Evolutionary conservation across 2,888 invertebrate species (phyloP).

Genomic region (Spicauda simplicius): DNA sequence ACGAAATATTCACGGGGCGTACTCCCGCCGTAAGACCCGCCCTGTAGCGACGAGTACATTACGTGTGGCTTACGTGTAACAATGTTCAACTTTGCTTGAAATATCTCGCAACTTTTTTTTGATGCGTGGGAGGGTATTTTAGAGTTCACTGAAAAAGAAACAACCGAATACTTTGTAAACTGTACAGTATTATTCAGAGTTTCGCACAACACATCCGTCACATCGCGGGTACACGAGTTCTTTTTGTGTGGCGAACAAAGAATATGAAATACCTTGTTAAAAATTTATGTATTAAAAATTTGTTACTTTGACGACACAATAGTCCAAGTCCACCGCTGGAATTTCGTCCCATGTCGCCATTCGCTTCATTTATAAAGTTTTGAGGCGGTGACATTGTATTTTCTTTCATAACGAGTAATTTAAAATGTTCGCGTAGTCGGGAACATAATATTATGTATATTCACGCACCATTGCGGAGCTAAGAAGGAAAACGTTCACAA

Average conservation of each 20-base stretch:
- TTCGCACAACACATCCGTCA: constrained; percentile 34
- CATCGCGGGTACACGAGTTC: constrained; percentile 23
- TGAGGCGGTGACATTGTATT: constrained; percentile 25
- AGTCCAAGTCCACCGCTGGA: constrained; percentile 27
- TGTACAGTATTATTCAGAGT: constrained; percentile 35
- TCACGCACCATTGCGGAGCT: constrained; percentile 48
- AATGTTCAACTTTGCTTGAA: constrained; percentile 56
- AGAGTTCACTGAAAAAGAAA: constrained; percentile 28
- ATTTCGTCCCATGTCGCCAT: constrained; percentile 29
- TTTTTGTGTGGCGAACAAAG: constrained; percentile 35
- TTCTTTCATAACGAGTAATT: constrained; percentile 13
- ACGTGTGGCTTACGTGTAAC: constrained; percentile 66
- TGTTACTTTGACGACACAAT: constrained; percentile 32
- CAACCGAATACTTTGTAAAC: constrained; percentile 35
- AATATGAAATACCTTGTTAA: constrained; percentile 36
- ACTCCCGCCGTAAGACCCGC: constrained; percentile 65
- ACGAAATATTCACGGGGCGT: constrained; percentile 82
- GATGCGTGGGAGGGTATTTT: constrained; percentile 34
- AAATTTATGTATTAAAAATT: constrained; percentile 37
- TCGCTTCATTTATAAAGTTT: constrained; percentile 33
- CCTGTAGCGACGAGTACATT: constrained; percentile 68
- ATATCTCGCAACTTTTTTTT: constrained; percentile 39
- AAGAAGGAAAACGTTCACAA: constrained; percentile 50
- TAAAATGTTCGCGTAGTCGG: constrained; percentile 4
- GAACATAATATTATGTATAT: constrained; percentile 7